phyloP scores from a whole-genome alignment of 2,113 vertebrate species.

The Nematolebias whitei region DNA sequence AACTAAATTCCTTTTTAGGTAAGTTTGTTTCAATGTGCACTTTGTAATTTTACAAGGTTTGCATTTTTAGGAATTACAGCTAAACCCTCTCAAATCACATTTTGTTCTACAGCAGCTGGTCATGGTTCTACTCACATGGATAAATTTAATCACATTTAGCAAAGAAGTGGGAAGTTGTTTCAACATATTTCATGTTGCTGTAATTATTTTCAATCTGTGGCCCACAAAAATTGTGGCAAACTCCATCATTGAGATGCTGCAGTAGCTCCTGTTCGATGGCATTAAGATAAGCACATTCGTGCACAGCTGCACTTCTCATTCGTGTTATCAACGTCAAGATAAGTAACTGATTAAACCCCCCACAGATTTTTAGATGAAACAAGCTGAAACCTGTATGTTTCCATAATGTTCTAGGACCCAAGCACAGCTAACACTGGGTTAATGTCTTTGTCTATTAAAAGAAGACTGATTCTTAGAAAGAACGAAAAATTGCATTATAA shows the following conservation, averaged over 20 bases:
- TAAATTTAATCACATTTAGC: slow-evolving; percentile 57
- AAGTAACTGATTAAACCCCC: slow-evolving; percentile 1
- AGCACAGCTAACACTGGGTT: not conserved
- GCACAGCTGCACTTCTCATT: slow-evolving; percentile 39
- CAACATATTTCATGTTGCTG: slow-evolving; percentile 30
- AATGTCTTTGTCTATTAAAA: not conserved
- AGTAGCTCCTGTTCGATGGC: slow-evolving; percentile 33
- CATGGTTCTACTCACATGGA: slow-evolving; percentile 55
- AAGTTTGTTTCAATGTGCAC: slow-evolving; percentile 15
- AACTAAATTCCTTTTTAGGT: not conserved
- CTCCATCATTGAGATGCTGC: slow-evolving; percentile 38
- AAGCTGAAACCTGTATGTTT: not conserved
- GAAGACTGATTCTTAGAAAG: not conserved
- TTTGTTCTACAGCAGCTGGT: slow-evolving; percentile 30
- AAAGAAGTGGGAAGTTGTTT: slow-evolving; percentile 53
- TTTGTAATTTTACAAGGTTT: slow-evolving; percentile 27
- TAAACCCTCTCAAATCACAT: slow-evolving; percentile 42
- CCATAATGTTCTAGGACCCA: slow-evolving; percentile 1
- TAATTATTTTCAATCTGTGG: slow-evolving; percentile 43
- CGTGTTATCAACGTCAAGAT: slow-evolving; percentile 9
- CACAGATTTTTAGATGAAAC: not conserved
- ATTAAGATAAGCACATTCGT: slow-evolving; percentile 49
- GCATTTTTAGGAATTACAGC: slow-evolving; percentile 52
- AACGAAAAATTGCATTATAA: slow-evolving; percentile 15
- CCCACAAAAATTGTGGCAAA: slow-evolving; percentile 32